A percentile compares a stretch with the other conserved stretches of the same genome.
Conservation (phyloP, 1,140 invertebrate genomes). For the Amyelois transitella region DNA sequence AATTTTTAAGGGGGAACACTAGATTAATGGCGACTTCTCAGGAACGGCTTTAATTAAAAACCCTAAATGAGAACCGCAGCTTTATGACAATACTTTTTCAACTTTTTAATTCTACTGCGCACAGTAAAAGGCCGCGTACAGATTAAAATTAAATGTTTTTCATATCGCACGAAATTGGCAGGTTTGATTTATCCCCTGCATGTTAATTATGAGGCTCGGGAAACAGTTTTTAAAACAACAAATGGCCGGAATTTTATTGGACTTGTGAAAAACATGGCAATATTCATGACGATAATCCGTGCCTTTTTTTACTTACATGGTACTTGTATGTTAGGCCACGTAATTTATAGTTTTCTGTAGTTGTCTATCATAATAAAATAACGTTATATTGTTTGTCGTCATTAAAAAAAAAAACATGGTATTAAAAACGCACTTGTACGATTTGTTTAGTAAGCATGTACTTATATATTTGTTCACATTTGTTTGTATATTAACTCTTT, state of each 20-base stretch:
- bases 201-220: not conserved
- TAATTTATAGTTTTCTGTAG: too few relatives aligned
- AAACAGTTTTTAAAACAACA: not conserved
- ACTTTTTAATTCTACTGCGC: slow-evolving; percentile 7
- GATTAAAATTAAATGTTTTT: not conserved
- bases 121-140: not conserved
- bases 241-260: not conserved
- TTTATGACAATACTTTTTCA: slow-evolving; percentile 27
- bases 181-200: not conserved
- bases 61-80: slow-evolving; percentile 31
- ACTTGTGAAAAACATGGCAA: not conserved
- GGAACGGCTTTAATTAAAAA: slow-evolving; percentile 51
- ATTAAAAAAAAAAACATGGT: too few relatives aligned
- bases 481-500: too few relatives aligned
- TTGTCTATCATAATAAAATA: too few relatives aligned
- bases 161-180: not conserved
- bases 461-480: too few relatives aligned
- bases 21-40: slow-evolving; percentile 40
- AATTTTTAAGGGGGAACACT: slow-evolving; percentile 32
- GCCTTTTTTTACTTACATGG: too few relatives aligned
- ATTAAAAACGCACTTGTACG: too few relatives aligned
- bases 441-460: too few relatives aligned
- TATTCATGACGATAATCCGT: too few relatives aligned
- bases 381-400: too few relatives aligned
- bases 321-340: too few relatives aligned